These are phyloP conservation scores for Chrysodeixis includens DNA, from an alignment of 2,888 invertebrate species.

Conservation along the genomic window DNA sequence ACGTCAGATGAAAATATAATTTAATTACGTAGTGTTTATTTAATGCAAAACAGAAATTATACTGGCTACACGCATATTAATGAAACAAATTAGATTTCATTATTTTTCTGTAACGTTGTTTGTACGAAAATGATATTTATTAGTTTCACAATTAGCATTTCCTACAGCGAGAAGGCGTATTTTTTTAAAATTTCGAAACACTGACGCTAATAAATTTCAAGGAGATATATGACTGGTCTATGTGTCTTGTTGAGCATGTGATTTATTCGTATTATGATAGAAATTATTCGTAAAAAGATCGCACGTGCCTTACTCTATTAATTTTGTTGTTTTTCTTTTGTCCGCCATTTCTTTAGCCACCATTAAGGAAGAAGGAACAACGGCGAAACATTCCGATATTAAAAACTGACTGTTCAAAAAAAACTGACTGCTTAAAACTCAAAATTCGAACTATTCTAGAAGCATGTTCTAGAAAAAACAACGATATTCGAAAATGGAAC, in stretches of 20 bases:
- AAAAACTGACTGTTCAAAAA: no score
- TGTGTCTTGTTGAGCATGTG: slow-evolving; percentile 17
- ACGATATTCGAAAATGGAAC: background rate
- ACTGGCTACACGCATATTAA: background rate
- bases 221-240: slow-evolving; percentile 19
- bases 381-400: no score
- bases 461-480: background rate
- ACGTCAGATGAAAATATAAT: background rate
- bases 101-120: slow-evolving; percentile 16
- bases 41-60: background rate
- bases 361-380: background rate
- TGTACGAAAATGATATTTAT: slow-evolving; percentile 23
- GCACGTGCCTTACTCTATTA: background rate
- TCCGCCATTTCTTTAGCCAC: background rate
- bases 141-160: slow-evolving; percentile 40
- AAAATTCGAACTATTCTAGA: no score
- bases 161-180: slow-evolving; percentile 15
- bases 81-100: background rate
- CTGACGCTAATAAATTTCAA: slow-evolving; percentile 27
- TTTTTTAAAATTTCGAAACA: slow-evolving; percentile 26
- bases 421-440: no score
- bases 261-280: background rate
- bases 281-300: background rate
- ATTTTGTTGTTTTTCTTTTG: background rate
- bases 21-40: slow-evolving; percentile 5